Percentiles rank a stretch among this genome's conserved stretches.
Evolutionary conservation across 1,140 invertebrate species (phyloP).

Genomic region (Orchestia grillus): DNA sequence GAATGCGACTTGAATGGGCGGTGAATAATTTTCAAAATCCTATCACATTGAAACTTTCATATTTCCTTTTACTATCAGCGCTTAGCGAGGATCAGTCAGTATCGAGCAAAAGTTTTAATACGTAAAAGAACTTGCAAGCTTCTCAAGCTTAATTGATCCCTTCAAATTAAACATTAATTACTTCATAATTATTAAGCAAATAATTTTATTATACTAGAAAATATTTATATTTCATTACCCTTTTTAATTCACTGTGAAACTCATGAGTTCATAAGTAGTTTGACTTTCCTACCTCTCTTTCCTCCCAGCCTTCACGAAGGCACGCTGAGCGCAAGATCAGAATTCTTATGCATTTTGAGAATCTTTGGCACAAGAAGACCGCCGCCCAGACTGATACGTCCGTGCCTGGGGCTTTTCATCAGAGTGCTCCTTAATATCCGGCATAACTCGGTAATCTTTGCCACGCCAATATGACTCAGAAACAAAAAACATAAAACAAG

Average conservation of each 20-base stretch:
- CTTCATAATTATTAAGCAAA: no score
- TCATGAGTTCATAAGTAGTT: background rate
- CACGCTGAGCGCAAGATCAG: background rate
- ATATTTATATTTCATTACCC: no score
- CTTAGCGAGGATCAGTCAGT: no score
- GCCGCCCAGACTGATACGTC: slow-evolving; percentile 4
- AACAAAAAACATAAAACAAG: background rate
- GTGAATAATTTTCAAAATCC: no score
- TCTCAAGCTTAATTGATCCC: no score
- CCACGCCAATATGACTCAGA: slow-evolving; percentile 20
- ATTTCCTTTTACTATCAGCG: no score
- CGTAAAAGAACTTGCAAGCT: no score
- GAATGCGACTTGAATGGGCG: no score
- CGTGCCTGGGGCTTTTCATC: slow-evolving; percentile 45
- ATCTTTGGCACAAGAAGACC: background rate
- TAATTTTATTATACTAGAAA: no score
- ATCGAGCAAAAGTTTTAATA: no score
- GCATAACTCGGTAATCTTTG: slow-evolving; percentile 47
- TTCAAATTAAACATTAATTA: no score
- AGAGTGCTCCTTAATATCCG: slow-evolving; percentile 44
- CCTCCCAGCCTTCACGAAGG: background rate
- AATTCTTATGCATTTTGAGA: background rate
- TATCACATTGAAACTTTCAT: no score
- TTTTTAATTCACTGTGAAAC: background rate
- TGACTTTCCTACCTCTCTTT: background rate